Evolutionary conservation across 2,113 vertebrate species (phyloP).

Genomic region (Bubo bubo): DNA sequence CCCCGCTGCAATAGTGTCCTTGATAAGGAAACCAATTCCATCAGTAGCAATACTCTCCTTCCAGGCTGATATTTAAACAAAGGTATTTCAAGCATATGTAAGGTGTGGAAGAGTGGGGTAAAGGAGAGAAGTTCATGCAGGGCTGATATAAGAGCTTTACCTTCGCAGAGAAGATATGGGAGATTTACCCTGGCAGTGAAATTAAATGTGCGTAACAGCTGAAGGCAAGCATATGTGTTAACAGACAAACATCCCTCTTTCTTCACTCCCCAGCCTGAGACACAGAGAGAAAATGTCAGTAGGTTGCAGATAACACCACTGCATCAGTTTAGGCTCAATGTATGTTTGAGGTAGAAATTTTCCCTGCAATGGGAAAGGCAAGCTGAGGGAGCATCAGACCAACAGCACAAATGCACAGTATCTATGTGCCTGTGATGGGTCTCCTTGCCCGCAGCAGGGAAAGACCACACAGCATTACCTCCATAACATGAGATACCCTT

Average conservation of each 20-base stretch:
- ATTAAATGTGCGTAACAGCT: neutral
- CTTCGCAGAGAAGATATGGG: neutral
- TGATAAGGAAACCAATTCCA: neutral
- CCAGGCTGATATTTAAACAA: neutral
- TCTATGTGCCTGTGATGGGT: too few species aligned
- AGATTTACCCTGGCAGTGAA: neutral
- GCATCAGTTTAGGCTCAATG: neutral
- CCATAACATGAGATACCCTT: neutral
- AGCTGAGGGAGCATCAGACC: neutral
- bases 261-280: neutral
- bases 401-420: neutral
- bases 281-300: neutral
- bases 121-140: neutral
- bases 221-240: neutral
- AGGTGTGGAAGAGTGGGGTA: neutral
- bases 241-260: neutral
- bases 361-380: neutral
- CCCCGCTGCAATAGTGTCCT: neutral
- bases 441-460: neutral
- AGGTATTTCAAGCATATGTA: neutral
- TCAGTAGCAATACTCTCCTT: neutral
- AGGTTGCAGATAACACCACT: neutral
- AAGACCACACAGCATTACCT: neutral
- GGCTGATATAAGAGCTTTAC: neutral
- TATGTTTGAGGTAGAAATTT: neutral